Evolutionary conservation across 1,140 invertebrate genomes (phyloP).

Genomic region (Olivierus martensii): DNA sequence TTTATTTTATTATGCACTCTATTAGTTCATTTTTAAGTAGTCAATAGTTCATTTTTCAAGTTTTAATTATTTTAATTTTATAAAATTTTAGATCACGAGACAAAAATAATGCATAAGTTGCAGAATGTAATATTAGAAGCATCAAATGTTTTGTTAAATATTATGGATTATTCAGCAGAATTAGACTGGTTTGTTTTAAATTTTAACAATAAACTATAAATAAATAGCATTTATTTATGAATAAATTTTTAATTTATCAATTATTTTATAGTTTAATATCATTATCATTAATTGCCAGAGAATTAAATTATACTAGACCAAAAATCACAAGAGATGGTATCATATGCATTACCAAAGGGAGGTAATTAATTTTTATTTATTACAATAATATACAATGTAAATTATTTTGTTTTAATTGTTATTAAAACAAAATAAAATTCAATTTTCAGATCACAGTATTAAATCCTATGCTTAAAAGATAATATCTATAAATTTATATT

Average conservation of each 20-base stretch:
- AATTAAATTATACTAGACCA: slow-evolving; percentile 56
- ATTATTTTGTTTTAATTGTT: too few species aligned
- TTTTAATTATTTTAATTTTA: slow-evolving; percentile 1
- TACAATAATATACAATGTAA: too few species aligned
- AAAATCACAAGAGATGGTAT: slow-evolving; percentile 38
- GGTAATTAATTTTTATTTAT: slow-evolving; percentile 20
- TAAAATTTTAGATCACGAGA: slow-evolving; percentile 44
- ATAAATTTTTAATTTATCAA: slow-evolving; percentile 7
- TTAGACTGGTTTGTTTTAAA: slow-evolving; percentile 47
- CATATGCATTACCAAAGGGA: slow-evolving; percentile 52
- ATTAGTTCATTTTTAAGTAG: too few species aligned
- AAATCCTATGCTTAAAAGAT: too few species aligned
- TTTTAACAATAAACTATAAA: not conserved
- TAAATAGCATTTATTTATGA: not conserved
- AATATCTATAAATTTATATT: too few species aligned
- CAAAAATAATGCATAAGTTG: slow-evolving; percentile 52
- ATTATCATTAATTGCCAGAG: slow-evolving; percentile 49
- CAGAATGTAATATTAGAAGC: slow-evolving; percentile 47
- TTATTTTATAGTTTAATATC: slow-evolving; percentile 48
- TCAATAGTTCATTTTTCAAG: too few species aligned
- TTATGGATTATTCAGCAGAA: slow-evolving; percentile 49
- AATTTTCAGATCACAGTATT: too few species aligned
- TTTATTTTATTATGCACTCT: too few species aligned
- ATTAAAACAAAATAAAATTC: too few species aligned
- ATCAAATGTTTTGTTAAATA: slow-evolving; percentile 40